These are phyloP conservation scores for Drosophila pegasa DNA, from an alignment of 2,888 invertebrate species.

Conservation along the genomic window DNA sequence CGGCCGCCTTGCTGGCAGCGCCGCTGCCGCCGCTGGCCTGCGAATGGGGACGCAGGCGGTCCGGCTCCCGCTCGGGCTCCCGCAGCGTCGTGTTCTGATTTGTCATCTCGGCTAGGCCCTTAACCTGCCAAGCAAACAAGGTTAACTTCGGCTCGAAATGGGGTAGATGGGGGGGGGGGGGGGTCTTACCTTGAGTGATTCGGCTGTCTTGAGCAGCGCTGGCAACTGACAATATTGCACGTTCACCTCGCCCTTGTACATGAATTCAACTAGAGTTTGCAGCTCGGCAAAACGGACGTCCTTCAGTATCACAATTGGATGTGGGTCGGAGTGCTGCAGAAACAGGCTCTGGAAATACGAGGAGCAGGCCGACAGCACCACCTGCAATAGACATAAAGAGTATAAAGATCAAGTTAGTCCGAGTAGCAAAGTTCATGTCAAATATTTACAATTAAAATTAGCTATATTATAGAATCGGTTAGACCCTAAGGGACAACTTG, in stretches of 20 bases:
- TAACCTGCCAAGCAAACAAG: constrained; percentile 86
- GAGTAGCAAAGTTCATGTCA: background rate
- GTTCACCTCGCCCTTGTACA: constrained; percentile 98
- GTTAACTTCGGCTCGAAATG: no score
- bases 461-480: no score
- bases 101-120: constrained; percentile 97
- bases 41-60: constrained; percentile 84
- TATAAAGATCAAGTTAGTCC: background rate
- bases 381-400: constrained; percentile 85
- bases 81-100: constrained; percentile 89
- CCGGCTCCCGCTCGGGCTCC: constrained; percentile 86
- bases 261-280: constrained; percentile 96
- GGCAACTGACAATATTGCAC: constrained; percentile 97
- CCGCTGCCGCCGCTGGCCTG: constrained; percentile 73
- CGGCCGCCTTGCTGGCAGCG: constrained; percentile 66
- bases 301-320: constrained; percentile 97
- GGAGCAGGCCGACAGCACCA: constrained; percentile 97
- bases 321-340: constrained; percentile 95
- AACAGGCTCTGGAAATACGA: constrained; percentile 97
- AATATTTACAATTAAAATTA: background rate
- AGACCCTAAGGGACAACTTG: no score
- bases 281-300: constrained; percentile 96
- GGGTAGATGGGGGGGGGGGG: no score
- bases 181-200: constrained; percentile 93
- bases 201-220: constrained; percentile 95